Base-by-base conservation (phyloP, 2,113 vertebrate species). In the Phocoena sinus region DNA sequence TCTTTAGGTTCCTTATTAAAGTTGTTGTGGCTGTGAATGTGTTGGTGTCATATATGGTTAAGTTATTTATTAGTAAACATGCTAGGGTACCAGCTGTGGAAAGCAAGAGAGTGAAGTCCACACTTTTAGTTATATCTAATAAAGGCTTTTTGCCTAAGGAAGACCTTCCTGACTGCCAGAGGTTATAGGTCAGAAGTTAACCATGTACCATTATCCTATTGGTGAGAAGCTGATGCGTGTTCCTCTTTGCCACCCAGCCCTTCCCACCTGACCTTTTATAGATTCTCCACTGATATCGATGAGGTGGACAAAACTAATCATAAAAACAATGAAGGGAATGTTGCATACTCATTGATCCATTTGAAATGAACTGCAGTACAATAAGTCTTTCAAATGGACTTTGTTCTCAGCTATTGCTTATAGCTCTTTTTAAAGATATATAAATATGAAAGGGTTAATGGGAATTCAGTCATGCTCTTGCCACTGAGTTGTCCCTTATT, bases 181-280 rank as follows among this genome's bases (percentile, higher is more conserved):
- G 84, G 80, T 89, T 95, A 80, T 47, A 88, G 81, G 74, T 80
- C 44, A 60, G 88, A 74, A 71, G 36, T 96, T 96, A 97, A 87
- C 77, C 53, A 47, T 36, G 50, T 58, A 89, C 94, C 26, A 31
- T 83, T 87, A 74, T 97, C 81, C 60, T 74, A 0, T 9, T 38
- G 58, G 60, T 91, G 95, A 68, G 58, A 95, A 98, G 47, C 36
- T 67, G 44, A 80, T 97, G 77, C 44, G 87, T 94, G 84, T 88
- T 83, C 53, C 80, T 8, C 25, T 38, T 77, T 80, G 38, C 91
- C 86, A 87, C 86, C 70, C 0, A 73, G 38, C 74, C 74, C 68
- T 94, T 95, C 86, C 93, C 62, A 90, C 74, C 85, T 96, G 95
- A 97, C 96, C 97, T 98, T 98, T 97, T 95, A 96, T 97, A 97